Percentiles rank a stretch among this genome's conserved stretches.
These are phyloP conservation scores for Lasioglossum lativentre DNA, from an alignment of 2,888 invertebrate species.

Conservation along the genomic window DNA sequence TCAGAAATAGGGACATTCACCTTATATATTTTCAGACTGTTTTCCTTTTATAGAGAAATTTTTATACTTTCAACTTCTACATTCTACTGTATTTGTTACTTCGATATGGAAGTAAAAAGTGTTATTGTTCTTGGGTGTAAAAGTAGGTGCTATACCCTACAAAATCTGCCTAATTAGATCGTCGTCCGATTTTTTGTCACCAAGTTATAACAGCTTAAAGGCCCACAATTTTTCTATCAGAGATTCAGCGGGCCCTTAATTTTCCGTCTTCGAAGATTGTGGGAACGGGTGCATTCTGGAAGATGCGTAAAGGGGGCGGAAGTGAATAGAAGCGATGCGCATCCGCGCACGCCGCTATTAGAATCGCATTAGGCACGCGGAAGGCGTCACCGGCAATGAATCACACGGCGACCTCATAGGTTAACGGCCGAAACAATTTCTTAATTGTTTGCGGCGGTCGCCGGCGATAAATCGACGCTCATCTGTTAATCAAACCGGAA, in stretches of 20 bases:
- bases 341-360: slow-evolving; percentile 62
- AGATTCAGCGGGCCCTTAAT: neutral
- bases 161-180: neutral
- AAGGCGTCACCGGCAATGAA: slow-evolving; percentile 67
- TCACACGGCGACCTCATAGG: slow-evolving; percentile 62
- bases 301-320: slow-evolving; percentile 61
- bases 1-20: no score
- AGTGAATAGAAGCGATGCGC: slow-evolving; percentile 24
- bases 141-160: neutral
- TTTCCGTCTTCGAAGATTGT: neutral
- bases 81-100: no score
- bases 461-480: slow-evolving; percentile 37
- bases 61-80: no score
- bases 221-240: neutral
- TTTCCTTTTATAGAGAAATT: no score
- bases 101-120: no score
- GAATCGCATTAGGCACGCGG: slow-evolving; percentile 70
- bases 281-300: neutral
- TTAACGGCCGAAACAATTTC: slow-evolving; percentile 72
- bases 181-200: neutral
- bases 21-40: no score
- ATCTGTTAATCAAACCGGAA: slow-evolving; percentile 28
- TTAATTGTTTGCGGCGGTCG: slow-evolving; percentile 66
- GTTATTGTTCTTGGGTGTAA: neutral
- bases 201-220: neutral